Evolutionary conservation across 1,140 invertebrate species (phyloP), one percentile per base, ranked within the genome.

Genomic region (Coptotermes formosanus): DNA sequence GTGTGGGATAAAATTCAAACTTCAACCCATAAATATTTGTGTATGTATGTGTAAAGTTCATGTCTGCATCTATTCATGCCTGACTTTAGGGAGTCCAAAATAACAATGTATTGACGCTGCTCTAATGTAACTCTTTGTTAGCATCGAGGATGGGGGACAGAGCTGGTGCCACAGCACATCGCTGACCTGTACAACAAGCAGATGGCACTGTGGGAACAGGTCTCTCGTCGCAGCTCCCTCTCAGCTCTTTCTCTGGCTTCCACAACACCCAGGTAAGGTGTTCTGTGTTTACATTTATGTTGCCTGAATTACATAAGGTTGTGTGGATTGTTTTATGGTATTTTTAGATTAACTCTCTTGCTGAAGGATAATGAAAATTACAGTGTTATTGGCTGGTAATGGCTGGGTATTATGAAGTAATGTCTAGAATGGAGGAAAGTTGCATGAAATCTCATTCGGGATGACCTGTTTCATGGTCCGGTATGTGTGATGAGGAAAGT

Each of bases 91-190:
- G 45, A 48, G 9, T 48, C n/a, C 14, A 38, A 82, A n/a, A 25
- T 82, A 82, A 8, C 32, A 25, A 32, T 32, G 21, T 82, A 32
- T 82, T 7, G 8, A 48, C 44, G 44, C 32, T 9, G 11, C 19
- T 52, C 38, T 52, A 25, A 83, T 25, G 25, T 83, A 43, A 48
- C 87, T 85, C n/a, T 88, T 83, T 88, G 90, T 91, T 92, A 97
- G 96, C 95, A 96, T 91, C 96, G 96, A 89, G 97, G 96, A 89
- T 97, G 96, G 96, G 96, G 96, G 88, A 95, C 95, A 88, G 96
- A 97, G 92, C 93, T 97, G 89, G 95, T 96, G 88, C 94, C 95
- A 84, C 95, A 97, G 89, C 95, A 96, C 90, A 92, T 95, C 90
- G 93, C 93, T 87, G 94, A 95, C 90, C 91, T 96, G 89, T 96